Evolutionary conservation across 23 tunicate genomes (phyloP), one percentile per base, ranked within the genome.

Genomic region (Halocynthia roretzi): DNA sequence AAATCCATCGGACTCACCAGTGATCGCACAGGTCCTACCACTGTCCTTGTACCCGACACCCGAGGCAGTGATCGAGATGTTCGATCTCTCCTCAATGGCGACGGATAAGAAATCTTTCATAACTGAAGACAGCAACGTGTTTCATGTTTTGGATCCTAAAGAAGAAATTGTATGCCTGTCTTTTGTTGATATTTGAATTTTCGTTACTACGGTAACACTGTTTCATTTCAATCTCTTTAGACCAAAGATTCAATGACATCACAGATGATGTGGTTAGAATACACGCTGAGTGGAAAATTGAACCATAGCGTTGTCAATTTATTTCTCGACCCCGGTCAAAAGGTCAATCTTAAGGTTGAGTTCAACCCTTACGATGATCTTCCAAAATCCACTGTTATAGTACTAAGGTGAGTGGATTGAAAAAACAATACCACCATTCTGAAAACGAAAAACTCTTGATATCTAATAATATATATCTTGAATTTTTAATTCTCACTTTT

Each of bases 181-280:
- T 0, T 31, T 31, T 31, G 44, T 31, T 31, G 44, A 31, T 31
- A 31, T 31, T 31, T 31, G 44, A 31, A 67, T 67, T 67, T 67
- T 67, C n/a, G 22, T 67, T 67, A 11, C 12, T 4, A n/a, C 21
- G 22, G 71, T 11, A 67, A 12, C 11, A 17, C 22, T 65, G 10
- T 20, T 52, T 11, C 17, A 19, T 19, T 66, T 80, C 52, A 12
- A 12, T 12, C 58, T 63, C 44, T 80, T 21, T 69, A 89, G 96
- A 74, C 82, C 8, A 50, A 83, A 15, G 85, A 89, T 72, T 82
- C 80, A 31, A 76, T 72, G 10, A 70, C 83, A 51, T 75, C 93
- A 49, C 96, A 89, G 61, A 89, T 89, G 96, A 74, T 76, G 19
- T 89, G 96, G 96, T 52, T 89, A 71, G 88, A 83, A 10, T 89